Evolutionary conservation across 2,797 vertebrate genomes (phyloP), one percentile per base, ranked within the genome.

Genomic region (Thunnus albacares): DNA sequence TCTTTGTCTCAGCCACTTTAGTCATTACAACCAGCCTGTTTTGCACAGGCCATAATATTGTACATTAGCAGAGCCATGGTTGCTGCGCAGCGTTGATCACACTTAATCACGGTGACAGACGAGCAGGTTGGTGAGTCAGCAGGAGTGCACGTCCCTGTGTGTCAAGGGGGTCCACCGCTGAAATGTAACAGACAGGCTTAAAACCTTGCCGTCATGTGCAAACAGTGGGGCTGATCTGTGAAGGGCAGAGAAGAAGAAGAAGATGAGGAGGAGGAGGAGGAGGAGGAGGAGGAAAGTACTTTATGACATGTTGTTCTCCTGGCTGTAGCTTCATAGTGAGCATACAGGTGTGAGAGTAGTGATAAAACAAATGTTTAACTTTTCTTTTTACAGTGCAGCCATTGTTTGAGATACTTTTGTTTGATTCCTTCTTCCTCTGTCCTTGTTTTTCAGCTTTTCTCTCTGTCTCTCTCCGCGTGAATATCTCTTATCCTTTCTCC

Each of bases 121-220:
- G 11, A 85, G 76, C 72, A 78, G 82, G 80, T 87, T 77, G 82
- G 70, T 83, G 82, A 90, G 81, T 90, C 88, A 89, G 84, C 47
- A 5, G 84, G 71, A 51, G 55, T 51, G 28, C 67, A 61, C 10
- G 67, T 73, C 75, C 47, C 9, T 74, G 26, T 83, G 77, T 87
- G 85, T 90, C 79, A 61, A 35, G n/a, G 56, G 55, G 83, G 53
- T 76, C 70, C 64, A n/a, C 71, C 9, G 1, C 73, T 78, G 68
- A 90, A 90, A 87, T 87, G 75, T 83, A 88, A 70, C 83, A 82
- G 71, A 71, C 81, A 79, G 72, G 61, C 73, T 90, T 66, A 30
- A 88, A 90, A 89, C 60, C 71, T 84, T 57, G 73, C 62, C 33
- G 3, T 49, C 47, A 22, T 45, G 63, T 73, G 79, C 62, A 69